Evolutionary conservation across 2,888 invertebrate species (phyloP), one percentile per base, ranked within the genome.

Genomic region (Anthrax anthrax): DNA sequence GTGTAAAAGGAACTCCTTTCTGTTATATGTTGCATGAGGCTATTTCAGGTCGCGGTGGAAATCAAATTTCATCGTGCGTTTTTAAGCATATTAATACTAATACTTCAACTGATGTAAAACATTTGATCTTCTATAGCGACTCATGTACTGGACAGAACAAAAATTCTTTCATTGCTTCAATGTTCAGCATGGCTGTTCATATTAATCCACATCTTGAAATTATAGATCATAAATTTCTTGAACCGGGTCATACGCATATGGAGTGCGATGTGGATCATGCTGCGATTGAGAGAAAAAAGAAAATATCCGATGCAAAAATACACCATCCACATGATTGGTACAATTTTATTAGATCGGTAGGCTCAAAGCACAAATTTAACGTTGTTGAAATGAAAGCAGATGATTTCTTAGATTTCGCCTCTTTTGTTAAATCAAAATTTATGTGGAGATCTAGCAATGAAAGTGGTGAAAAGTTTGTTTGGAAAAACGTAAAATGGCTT

Each of bases 11-110:
- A 29, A 29, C 29, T 10, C 29, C 29, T 12, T 29, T 29, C 23
- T 23, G 38, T 14, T 18, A 18, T 23, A 37, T 10, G 17, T 37
- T 13, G 10, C 37, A 37, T 2, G 37, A 18, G 13, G 16, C 37
- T n/a, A 37, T 37, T 37, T 17, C 37, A 9, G 17, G 18, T 2
- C 39, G 39, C 13, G 37, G 6, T 17, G 39, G 14, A 18, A 39
- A 39, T 27, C n/a, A 40, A 40, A 40, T 40, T 27, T 14, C 27
- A 27, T 40, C 40, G n/a, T 40, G n/a, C 27, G n/a, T 40, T n/a
- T 40, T 16, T 18, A n/a, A 40, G 8, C 39, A 39, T n/a, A 37
- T 23, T 23, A 40, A 29, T 10, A 29, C n/a, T 16, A n/a, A 16
- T 9, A 27, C n/a, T 27, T 2, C 18, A 19, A 14, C 17, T 29